These are phyloP conservation scores for Mimachlamys varia DNA, from an alignment of 2,888 invertebrate species.

Conservation along the genomic window DNA sequence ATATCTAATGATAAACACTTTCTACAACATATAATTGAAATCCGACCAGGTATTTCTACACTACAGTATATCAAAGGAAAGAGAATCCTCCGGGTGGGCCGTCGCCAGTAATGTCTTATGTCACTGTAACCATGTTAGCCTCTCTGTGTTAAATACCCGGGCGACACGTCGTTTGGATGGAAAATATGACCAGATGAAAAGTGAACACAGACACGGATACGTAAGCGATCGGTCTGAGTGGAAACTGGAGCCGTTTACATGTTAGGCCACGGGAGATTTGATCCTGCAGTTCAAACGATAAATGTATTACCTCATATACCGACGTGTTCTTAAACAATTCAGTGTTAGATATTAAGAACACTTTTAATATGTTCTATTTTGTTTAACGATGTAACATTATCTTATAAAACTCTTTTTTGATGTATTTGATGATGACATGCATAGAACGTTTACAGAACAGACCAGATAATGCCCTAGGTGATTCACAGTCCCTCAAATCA, in stretches of 20 bases:
- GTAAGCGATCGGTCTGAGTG: neutral
- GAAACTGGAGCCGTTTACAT: neutral
- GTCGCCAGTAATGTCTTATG: neutral
- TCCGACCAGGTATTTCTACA: neutral
- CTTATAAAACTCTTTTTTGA: neutral
- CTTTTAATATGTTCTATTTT: neutral
- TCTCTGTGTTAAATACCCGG: neutral
- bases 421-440: neutral
- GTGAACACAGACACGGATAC: neutral
- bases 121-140: neutral
- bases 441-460: no score
- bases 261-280: neutral
- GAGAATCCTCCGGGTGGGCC: neutral
- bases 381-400: neutral
- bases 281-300: neutral
- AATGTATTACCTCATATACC: neutral
- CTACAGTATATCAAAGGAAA: neutral
- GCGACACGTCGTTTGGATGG: neutral
- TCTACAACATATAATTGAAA: neutral
- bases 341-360: neutral
- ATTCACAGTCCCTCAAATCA: no score
- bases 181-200: neutral
- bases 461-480: no score
- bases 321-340: neutral
- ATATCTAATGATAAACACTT: conserved; percentile 19